phyloP scores from a whole-genome alignment of 2,113 vertebrate species.

The Pseudopipra pipra region DNA sequence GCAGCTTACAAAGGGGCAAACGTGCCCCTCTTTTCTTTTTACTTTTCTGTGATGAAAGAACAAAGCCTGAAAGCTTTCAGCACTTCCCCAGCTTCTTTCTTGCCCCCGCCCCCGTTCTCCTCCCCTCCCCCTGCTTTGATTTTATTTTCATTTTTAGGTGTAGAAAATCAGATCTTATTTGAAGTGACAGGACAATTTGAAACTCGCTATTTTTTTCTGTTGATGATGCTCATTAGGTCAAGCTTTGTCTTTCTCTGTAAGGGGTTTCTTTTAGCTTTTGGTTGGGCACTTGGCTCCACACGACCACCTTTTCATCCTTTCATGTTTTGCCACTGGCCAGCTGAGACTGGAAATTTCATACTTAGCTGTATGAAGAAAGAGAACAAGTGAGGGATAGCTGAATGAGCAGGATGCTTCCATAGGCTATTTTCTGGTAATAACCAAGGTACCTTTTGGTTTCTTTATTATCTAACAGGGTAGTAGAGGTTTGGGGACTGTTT shows the following conservation, averaged over 20 bases:
- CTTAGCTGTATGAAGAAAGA: neutral
- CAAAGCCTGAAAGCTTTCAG: constrained; percentile 14
- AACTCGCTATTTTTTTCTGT: neutral
- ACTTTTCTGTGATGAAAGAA: neutral
- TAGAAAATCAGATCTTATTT: neutral
- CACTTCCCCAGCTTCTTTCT: neutral
- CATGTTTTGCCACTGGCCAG: neutral
- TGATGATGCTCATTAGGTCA: neutral
- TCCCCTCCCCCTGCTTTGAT: neutral
- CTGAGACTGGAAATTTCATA: neutral
- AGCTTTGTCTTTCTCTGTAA: neutral
- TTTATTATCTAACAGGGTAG: neutral
- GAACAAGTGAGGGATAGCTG: neutral
- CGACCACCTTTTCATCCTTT: neutral
- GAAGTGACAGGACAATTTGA: neutral
- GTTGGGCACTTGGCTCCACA: neutral
- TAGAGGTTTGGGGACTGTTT: neutral
- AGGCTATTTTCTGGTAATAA: neutral
- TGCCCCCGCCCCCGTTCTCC: rapidly evolving
- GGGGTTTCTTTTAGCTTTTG: neutral
- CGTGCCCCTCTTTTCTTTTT: neutral
- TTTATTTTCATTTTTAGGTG: neutral
- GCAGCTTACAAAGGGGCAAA: neutral
- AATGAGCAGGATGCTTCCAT: neutral
- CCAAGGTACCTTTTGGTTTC: neutral